phyloP scores from a whole-genome alignment of 2,888 invertebrate genomes.

The Lysandra coridon region DNA sequence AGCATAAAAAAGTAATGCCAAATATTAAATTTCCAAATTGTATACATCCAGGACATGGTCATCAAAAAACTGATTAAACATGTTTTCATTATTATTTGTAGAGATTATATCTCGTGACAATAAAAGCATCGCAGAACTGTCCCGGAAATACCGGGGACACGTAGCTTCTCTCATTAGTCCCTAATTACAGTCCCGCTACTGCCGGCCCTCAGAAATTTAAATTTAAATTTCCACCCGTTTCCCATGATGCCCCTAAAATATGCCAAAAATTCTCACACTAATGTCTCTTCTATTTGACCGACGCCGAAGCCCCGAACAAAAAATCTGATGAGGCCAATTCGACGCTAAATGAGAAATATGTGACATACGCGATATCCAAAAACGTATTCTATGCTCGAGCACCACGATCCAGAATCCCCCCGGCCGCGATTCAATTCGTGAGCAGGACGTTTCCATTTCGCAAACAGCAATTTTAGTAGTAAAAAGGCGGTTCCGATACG shows the following conservation, averaged over 20 bases:
- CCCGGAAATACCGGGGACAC: constrained; percentile 52
- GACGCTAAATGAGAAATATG: constrained; percentile 36
- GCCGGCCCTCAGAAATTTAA: constrained; percentile 68
- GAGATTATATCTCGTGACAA: constrained; percentile 51
- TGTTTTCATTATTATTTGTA: constrained; percentile 35
- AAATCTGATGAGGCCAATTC: constrained; percentile 34
- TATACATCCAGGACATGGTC: constrained; percentile 10
- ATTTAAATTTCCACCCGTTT: constrained; percentile 62
- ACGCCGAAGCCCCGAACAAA: constrained; percentile 39
- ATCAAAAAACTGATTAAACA: constrained; percentile 41
- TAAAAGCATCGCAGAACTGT: constrained; percentile 60
- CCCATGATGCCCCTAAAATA: constrained; percentile 38
- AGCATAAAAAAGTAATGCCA: neutral
- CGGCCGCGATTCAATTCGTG: constrained; percentile 37
- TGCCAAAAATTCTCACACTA: constrained; percentile 43
- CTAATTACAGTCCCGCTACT: constrained; percentile 64
- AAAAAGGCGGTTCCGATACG: constrained; percentile 69
- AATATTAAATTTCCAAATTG: neutral
- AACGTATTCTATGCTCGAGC: constrained; percentile 18
- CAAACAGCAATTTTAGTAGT: constrained; percentile 73
- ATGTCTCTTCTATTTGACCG: constrained; percentile 43
- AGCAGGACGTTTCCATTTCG: constrained; percentile 56
- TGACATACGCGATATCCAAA: constrained; percentile 38
- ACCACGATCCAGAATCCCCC: constrained; percentile 37
- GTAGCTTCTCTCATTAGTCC: constrained; percentile 71